Evolutionary conservation across 2,797 vertebrate genomes (phyloP).

Genomic region (Bradypodion ventrale): DNA sequence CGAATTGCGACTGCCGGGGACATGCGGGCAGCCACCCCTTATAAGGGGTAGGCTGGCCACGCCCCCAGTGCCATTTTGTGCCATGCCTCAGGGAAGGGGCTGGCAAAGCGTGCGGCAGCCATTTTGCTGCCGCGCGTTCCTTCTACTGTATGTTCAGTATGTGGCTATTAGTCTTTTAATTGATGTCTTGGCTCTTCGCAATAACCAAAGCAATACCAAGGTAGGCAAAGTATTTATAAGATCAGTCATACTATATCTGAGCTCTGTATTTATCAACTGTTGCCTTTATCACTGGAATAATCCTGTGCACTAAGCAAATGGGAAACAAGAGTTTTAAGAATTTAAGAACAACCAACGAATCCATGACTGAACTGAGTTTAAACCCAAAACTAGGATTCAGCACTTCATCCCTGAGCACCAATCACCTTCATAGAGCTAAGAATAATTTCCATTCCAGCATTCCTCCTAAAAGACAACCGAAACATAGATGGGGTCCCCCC

Average conservation of each 20-base stretch:
- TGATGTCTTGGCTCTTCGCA: not conserved
- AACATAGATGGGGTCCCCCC: not conserved
- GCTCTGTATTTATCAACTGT: not conserved
- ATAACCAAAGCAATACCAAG: not conserved
- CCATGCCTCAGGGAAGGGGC: too few relatives aligned
- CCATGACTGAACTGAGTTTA: not conserved
- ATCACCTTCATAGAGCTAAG: not conserved
- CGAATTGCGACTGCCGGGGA: too few relatives aligned
- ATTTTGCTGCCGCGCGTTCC: too few relatives aligned
- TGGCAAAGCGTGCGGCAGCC: too few relatives aligned
- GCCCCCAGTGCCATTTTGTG: too few relatives aligned
- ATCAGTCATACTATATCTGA: not conserved
- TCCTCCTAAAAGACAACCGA: not conserved
- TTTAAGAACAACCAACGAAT: not conserved
- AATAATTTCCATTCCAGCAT: not conserved
- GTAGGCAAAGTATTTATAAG: not conserved
- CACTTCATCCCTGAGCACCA: not conserved
- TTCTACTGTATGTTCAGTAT: not conserved
- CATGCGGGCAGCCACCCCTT: too few relatives aligned
- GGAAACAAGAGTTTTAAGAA: not conserved
- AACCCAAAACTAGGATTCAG: not conserved
- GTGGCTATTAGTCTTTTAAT: not conserved
- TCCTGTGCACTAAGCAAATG: not conserved
- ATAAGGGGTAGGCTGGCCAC: too few relatives aligned
- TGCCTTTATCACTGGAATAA: not conserved